Conservation (phyloP, 92 coral and sea anemone genomes). For the Siderastrea siderea region DNA sequence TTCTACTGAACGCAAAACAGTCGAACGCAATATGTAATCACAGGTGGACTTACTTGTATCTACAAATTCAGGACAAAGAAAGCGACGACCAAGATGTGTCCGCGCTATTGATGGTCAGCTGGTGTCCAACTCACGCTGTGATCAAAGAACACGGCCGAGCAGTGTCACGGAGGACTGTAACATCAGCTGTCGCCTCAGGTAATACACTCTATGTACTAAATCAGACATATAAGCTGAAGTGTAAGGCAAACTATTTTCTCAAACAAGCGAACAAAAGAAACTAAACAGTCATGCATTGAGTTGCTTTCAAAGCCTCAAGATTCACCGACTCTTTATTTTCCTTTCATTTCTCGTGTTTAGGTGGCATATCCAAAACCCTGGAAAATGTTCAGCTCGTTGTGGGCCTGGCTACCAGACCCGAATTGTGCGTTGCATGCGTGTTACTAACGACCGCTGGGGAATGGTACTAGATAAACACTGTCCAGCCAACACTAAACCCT, state of each 20-base stretch:
- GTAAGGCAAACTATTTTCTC: background rate
- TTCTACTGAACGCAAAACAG: no score
- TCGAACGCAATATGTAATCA: no score
- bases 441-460: slow-evolving; percentile 50
- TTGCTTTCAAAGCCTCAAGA: background rate
- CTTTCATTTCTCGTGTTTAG: slow-evolving; percentile 27
- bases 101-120: slow-evolving; percentile 81
- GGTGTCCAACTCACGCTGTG: slow-evolving; percentile 79
- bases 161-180: slow-evolving; percentile 85
- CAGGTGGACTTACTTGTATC: no score
- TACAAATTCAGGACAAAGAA: slow-evolving; percentile 72
- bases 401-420: slow-evolving; percentile 87
- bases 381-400: slow-evolving; percentile 85
- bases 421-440: slow-evolving; percentile 71
- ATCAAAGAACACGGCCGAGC: slow-evolving; percentile 61
- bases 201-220: background rate
- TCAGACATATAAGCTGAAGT: no score
- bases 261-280: background rate
- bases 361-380: slow-evolving; percentile 65
- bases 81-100: slow-evolving; percentile 79
- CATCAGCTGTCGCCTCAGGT: slow-evolving; percentile 82
- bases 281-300: background rate
- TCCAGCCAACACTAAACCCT: slow-evolving; percentile 66
- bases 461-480: slow-evolving; percentile 73
- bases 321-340: background rate